Evolutionary conservation across 2,113 vertebrate genomes (phyloP).

Genomic region (Herpetotheres cachinnans): DNA sequence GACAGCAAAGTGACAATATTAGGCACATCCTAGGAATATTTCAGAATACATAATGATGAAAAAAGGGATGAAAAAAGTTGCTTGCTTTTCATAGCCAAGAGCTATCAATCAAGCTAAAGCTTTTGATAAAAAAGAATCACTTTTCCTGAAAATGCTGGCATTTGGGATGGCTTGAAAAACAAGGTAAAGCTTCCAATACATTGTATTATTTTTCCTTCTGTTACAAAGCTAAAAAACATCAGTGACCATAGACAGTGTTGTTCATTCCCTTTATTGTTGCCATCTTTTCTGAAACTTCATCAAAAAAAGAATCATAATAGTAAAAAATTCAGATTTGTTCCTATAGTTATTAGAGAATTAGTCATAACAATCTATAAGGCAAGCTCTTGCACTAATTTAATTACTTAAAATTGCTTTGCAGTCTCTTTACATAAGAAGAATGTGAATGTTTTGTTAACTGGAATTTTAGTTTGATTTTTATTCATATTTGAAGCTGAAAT

Average conservation of each 20-base stretch:
- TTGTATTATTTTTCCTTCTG: neutral
- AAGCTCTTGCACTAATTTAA: neutral
- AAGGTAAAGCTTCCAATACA: neutral
- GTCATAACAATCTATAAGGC: neutral
- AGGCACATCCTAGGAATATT: neutral
- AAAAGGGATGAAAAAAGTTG: neutral
- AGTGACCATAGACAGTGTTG: neutral
- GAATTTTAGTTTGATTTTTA: neutral
- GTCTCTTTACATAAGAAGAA: neutral
- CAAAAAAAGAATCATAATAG: neutral
- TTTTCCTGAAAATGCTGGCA: neutral
- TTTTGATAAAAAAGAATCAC: neutral
- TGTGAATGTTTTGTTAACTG: neutral
- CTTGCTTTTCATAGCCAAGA: neutral
- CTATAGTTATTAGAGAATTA: neutral
- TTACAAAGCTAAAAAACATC: neutral
- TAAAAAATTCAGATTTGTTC: neutral
- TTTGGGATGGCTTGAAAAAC: neutral
- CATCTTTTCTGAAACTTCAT: neutral
- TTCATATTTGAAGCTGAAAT: neutral
- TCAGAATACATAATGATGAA: neutral
- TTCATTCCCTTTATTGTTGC: neutral
- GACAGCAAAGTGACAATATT: neutral
- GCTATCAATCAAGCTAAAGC: neutral
- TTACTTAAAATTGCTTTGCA: neutral